Percentiles rank a stretch among this genome's conserved stretches.
Conservation (phyloP, 2,113 vertebrate species). For the Neodontobutis hainanensis region DNA sequence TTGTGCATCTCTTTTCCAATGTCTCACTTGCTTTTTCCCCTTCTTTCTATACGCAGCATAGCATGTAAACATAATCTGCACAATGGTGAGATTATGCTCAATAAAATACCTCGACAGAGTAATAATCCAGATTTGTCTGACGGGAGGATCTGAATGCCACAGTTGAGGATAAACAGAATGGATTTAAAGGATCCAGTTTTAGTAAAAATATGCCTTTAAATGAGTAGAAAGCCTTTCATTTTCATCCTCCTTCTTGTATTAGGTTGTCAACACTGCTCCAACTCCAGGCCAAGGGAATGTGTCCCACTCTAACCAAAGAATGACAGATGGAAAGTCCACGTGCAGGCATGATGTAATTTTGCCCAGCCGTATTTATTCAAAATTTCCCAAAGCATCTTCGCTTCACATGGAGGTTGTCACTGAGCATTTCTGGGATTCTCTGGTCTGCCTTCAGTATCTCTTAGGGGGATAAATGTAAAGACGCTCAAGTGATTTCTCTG, state of each 20-base stretch:
- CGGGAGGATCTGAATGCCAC: constrained; percentile 10
- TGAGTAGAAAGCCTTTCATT: constrained; percentile 12
- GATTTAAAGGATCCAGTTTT: not conserved
- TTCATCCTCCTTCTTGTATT: constrained; percentile 33
- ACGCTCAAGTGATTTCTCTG: constrained; percentile 34
- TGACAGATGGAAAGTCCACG: constrained; percentile 45
- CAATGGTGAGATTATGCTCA: constrained; percentile 40
- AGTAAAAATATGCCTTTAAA: not conserved
- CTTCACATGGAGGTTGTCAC: constrained; percentile 45
- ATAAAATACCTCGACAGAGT: constrained; percentile 71
- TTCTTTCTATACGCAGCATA: constrained; percentile 50
- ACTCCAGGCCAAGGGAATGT: constrained; percentile 14
- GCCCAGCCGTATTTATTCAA: constrained; percentile 22
- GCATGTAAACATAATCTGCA: constrained; percentile 66
- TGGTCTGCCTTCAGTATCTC: constrained; percentile 35
- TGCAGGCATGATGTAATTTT: constrained; percentile 39
- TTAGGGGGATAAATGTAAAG: constrained; percentile 47
- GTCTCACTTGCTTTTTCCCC: constrained; percentile 66
- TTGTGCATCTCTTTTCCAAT: constrained; percentile 73
- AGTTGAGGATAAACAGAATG: not conserved
- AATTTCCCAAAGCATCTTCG: constrained; percentile 28
- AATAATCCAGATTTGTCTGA: constrained; percentile 77
- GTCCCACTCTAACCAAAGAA: constrained; percentile 20
- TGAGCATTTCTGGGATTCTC: constrained; percentile 48
- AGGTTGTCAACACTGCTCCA: constrained; percentile 16